Conservation (phyloP, 1,140 invertebrate species). For the Choristoneura fumiferana region DNA sequence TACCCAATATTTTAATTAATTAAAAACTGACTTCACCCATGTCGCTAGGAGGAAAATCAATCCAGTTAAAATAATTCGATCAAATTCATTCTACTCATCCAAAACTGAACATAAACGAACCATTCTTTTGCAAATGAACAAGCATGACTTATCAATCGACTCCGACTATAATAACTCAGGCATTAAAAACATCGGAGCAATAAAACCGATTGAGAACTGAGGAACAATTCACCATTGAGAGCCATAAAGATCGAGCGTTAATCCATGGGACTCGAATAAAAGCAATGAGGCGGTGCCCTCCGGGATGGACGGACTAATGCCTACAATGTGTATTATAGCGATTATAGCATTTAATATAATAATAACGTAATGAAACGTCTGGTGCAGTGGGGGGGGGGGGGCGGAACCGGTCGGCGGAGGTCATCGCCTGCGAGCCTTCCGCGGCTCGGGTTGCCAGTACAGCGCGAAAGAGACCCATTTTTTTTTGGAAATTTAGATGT, state of each 20-base stretch:
- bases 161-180: constrained; percentile 3
- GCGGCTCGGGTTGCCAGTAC: constrained; percentile 63
- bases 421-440: constrained; percentile 75
- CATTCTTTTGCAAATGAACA: constrained; percentile 8
- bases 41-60: no score
- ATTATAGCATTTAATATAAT: constrained; percentile 78
- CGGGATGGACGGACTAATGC: constrained; percentile 60
- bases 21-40: no score
- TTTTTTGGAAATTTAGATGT: constrained; percentile 51
- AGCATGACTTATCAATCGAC: constrained; percentile 3
- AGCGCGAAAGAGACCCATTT: constrained; percentile 47
- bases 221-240: constrained; percentile 3
- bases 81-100: no score
- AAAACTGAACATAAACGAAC: not conserved
- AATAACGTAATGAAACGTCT: constrained; percentile 77
- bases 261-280: constrained; percentile 38
- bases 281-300: constrained; percentile 28
- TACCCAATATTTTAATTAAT: no score
- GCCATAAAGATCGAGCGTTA: constrained; percentile 47
- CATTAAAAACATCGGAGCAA: constrained; percentile 7
- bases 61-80: no score
- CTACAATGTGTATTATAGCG: constrained; percentile 75
- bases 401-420: constrained; percentile 70
- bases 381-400: constrained; percentile 33
- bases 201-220: no score